A percentile compares a stretch with the other conserved stretches of the same genome.
phyloP scores from a whole-genome alignment of 2,113 vertebrate genomes.

The Onychostoma macrolepis region DNA sequence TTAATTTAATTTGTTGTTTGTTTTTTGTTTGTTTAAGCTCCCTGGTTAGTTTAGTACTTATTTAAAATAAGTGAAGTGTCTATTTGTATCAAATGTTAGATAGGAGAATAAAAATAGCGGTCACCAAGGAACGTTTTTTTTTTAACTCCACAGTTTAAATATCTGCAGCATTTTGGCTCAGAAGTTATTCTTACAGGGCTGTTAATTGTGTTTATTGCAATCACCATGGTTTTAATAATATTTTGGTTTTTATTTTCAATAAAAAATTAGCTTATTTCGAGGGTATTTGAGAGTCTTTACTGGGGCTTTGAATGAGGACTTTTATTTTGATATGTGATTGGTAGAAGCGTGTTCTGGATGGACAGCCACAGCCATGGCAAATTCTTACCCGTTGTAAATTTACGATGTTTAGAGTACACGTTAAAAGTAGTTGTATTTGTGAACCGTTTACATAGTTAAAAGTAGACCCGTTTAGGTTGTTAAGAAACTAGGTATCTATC shows the following conservation, averaged over 20 bases:
- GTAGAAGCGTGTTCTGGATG: background rate
- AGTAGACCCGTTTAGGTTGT: background rate
- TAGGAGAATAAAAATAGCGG: background rate
- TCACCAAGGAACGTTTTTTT: background rate
- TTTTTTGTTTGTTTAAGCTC: background rate
- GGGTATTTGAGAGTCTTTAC: background rate
- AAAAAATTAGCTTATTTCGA: background rate
- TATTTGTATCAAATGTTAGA: background rate
- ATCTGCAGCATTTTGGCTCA: background rate
- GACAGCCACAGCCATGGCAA: background rate
- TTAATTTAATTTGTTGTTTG: background rate
- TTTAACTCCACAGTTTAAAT: background rate
- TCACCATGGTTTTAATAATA: background rate
- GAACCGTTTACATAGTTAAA: background rate
- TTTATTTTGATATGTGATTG: constrained; percentile 36
- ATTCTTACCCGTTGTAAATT: background rate
- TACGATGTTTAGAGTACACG: background rate
- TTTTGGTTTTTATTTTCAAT: background rate
- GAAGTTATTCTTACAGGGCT: background rate
- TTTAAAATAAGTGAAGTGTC: background rate
- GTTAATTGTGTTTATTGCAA: background rate
- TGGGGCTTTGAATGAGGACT: background rate
- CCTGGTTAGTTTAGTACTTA: background rate
- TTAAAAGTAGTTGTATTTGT: background rate
- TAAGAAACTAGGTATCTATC: constrained; percentile 26